phyloP scores from a whole-genome alignment of 2,797 vertebrate genomes.

The Phalanger gymnotis region DNA sequence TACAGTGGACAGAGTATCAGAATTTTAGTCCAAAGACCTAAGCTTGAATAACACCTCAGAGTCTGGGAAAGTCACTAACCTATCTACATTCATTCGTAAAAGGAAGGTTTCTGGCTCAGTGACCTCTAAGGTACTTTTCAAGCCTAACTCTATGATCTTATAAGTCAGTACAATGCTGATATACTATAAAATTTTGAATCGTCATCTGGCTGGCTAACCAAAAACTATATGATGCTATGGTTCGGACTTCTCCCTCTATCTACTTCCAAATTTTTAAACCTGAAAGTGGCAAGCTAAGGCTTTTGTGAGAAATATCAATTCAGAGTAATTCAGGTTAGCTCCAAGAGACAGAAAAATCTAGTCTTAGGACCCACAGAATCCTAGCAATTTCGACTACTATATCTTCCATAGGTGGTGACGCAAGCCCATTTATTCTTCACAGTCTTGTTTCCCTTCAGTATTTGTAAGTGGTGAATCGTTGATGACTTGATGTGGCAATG shows the following conservation, averaged over 20 bases:
- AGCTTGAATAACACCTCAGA: background rate
- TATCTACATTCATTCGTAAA: background rate
- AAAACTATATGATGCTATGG: background rate
- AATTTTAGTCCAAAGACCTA: background rate
- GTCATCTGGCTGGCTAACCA: background rate
- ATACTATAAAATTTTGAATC: background rate
- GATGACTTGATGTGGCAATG: background rate
- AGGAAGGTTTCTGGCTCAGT: background rate
- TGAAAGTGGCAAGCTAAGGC: background rate
- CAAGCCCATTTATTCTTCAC: background rate
- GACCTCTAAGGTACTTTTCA: background rate
- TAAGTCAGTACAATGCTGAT: background rate
- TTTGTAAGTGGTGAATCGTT: background rate
- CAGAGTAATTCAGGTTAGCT: background rate
- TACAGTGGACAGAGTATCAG: background rate
- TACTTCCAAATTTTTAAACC: background rate
- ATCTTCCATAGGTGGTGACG: background rate
- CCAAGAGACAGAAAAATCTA: background rate
- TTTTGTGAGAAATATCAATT: background rate
- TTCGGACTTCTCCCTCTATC: background rate
- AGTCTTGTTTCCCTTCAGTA: background rate
- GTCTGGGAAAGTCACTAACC: background rate
- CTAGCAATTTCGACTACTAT: background rate
- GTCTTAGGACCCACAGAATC: background rate
- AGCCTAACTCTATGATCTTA: background rate